Evolutionary conservation across 1,140 invertebrate genomes (phyloP).

Genomic region (Pogonognathellus flavescens): DNA sequence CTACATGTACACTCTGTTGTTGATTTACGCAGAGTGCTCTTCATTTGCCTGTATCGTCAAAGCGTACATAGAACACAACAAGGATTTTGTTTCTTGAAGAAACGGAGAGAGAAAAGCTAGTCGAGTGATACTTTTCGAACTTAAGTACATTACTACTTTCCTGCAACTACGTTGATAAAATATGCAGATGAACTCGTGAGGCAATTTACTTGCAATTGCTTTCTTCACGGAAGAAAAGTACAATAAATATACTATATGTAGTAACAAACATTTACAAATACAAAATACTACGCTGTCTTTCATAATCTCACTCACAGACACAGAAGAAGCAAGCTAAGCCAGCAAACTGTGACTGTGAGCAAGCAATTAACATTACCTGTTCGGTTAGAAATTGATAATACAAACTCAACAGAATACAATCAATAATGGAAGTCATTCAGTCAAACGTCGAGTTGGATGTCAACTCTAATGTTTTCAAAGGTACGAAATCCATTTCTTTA

Average conservation of each 20-base stretch:
- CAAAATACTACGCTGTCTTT: conserved; percentile 48
- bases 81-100: too few relatives aligned
- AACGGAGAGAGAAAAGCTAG: conserved; percentile 2
- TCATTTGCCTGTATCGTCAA: conserved; percentile 11
- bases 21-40: conserved; percentile 28
- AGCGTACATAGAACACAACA: not conserved
- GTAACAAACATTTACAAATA: conserved; percentile 45
- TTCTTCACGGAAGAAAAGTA: conserved; percentile 15
- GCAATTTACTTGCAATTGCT: conserved; percentile 26
- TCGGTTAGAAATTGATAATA: conserved; percentile 12
- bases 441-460: conserved; percentile 60
- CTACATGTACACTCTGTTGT: not conserved
- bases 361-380: conserved; percentile 43
- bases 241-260: conserved; percentile 31
- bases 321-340: conserved; percentile 4
- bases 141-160: conserved; percentile 13
- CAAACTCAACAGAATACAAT: conserved; percentile 55
- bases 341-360: conserved; percentile 36
- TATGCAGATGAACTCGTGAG: conserved; percentile 2
- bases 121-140: conserved; percentile 49
- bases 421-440: conserved; percentile 65
- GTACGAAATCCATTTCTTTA: conserved; percentile 34
- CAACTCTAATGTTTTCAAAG: conserved; percentile 64
- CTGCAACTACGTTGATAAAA: not conserved
- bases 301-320: conserved; percentile 49